phyloP scores from a whole-genome alignment of 2,888 invertebrate species.

The Stenoptilia bipunctidactyla region DNA sequence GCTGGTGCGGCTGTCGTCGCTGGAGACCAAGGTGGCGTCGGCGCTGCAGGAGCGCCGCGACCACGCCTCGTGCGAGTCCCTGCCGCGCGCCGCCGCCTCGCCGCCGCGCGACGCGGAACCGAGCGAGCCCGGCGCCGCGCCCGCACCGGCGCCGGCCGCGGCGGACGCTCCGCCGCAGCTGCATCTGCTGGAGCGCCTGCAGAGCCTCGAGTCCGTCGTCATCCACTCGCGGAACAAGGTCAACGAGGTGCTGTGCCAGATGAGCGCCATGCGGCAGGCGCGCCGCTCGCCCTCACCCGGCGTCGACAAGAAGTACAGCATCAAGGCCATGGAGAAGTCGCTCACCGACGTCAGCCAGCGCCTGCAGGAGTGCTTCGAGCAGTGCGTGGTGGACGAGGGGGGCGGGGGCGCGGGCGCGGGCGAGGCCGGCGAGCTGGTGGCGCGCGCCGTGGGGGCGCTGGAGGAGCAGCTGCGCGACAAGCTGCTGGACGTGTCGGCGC shows the following conservation, averaged over 20 bases:
- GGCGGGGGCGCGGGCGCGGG: constrained; percentile 38
- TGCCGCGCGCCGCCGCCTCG: constrained; percentile 45
- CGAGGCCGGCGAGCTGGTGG: constrained; percentile 62
- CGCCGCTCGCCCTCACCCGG: constrained; percentile 75
- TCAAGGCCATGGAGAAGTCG: constrained; percentile 74
- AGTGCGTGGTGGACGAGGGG: constrained; percentile 71
- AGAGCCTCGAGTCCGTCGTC: constrained; percentile 73
- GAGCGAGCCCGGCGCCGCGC: constrained; percentile 25
- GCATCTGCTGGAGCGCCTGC: constrained; percentile 70
- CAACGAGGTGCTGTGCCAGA: constrained; percentile 75
- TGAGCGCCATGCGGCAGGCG: constrained; percentile 74
- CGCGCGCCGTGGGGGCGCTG: constrained; percentile 72
- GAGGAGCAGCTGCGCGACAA: constrained; percentile 79
- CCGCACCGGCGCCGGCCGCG: constrained; percentile 30
- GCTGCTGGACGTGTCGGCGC: constrained; percentile 76
- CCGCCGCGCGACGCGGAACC: constrained; percentile 38
- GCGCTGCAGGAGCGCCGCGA: constrained; percentile 59
- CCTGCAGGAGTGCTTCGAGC: constrained; percentile 71
- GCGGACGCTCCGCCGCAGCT: constrained; percentile 63
- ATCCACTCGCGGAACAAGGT: constrained; percentile 76
- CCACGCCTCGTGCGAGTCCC: constrained; percentile 68
- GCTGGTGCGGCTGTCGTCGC: constrained; percentile 79
- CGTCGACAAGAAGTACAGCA: constrained; percentile 74
- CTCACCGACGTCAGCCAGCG: constrained; percentile 74
- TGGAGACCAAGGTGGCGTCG: constrained; percentile 82